Evolutionary conservation across 2,113 vertebrate species (phyloP).

Genomic region (Anarhynchus alexandrinus): DNA sequence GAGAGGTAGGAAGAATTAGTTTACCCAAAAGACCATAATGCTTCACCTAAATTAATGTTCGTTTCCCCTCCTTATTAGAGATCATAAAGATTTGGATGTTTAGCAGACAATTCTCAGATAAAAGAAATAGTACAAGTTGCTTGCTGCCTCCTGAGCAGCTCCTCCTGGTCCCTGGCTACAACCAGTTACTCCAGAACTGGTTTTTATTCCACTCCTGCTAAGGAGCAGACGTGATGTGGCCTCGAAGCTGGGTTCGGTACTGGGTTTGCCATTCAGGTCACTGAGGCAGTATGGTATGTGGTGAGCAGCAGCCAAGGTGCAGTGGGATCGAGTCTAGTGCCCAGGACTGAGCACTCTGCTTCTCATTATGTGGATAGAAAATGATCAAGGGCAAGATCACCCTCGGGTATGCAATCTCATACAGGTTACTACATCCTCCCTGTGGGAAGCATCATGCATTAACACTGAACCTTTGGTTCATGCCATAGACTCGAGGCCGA

Average conservation of each 20-base stretch:
- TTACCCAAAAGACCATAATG: neutral
- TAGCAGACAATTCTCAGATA: neutral
- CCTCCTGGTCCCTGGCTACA: neutral
- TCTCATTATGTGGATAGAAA: neutral
- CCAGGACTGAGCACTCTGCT: neutral
- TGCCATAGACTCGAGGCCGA: neutral
- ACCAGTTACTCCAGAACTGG: neutral
- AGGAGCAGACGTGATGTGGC: neutral
- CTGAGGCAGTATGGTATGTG: neutral
- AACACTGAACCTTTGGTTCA: neutral
- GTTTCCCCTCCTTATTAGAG: neutral
- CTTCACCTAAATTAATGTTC: neutral
- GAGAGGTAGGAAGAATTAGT: neutral
- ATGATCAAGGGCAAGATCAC: fast-evolving
- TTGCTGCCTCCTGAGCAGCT: neutral
- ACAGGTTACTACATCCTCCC: neutral
- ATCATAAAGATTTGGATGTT: neutral
- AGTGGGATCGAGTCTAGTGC: too few relatives aligned
- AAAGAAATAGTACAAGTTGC: neutral
- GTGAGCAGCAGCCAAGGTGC: neutral
- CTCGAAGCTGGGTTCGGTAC: neutral
- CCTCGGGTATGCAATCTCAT: fast-evolving
- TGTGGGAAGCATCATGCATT: fast-evolving
- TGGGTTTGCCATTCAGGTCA: neutral
- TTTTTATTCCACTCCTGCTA: neutral